These are phyloP conservation scores for Steinernema scapterisci DNA, from an alignment of 2,888 invertebrate species.

Conservation along the genomic window DNA sequence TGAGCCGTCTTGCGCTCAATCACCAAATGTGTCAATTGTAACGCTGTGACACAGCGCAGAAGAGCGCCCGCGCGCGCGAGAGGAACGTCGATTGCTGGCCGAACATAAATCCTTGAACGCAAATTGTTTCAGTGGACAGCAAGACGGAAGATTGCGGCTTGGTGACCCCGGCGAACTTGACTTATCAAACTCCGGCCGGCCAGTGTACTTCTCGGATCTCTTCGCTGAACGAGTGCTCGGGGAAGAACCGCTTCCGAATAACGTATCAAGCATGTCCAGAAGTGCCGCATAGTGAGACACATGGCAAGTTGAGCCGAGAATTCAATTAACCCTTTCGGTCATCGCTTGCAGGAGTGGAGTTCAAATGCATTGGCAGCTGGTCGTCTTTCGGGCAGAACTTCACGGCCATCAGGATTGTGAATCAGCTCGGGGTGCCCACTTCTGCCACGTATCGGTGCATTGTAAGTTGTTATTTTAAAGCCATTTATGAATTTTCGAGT, in stretches of 20 bases:
- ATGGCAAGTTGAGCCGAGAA: conserved; percentile 19
- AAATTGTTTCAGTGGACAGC: neutral
- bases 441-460: conserved; percentile 13
- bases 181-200: conserved; percentile 7
- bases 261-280: conserved; percentile 22
- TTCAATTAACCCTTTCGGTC: conserved; percentile 10
- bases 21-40: conserved; percentile 19
- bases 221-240: conserved; percentile 17
- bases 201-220: conserved; percentile 1
- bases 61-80: neutral
- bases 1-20: neutral
- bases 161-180: conserved; percentile 17
- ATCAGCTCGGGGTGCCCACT: conserved; percentile 18
- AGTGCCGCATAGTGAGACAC: conserved; percentile 30
- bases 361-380: conserved; percentile 30
- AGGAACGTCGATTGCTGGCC: neutral
- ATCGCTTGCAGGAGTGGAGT: conserved; percentile 26
- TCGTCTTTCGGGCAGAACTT: conserved; percentile 27
- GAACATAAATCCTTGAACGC: neutral
- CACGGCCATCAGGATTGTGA: conserved; percentile 19
- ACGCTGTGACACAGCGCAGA: neutral
- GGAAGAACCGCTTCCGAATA: conserved; percentile 7
- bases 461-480: neutral
- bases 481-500: neutral
- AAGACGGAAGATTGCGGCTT: conserved; percentile 23